Evolutionary conservation across 2,888 invertebrate genomes (phyloP), one percentile per base, ranked within the genome.

Genomic region (Hydroisotoma schaefferi): DNA sequence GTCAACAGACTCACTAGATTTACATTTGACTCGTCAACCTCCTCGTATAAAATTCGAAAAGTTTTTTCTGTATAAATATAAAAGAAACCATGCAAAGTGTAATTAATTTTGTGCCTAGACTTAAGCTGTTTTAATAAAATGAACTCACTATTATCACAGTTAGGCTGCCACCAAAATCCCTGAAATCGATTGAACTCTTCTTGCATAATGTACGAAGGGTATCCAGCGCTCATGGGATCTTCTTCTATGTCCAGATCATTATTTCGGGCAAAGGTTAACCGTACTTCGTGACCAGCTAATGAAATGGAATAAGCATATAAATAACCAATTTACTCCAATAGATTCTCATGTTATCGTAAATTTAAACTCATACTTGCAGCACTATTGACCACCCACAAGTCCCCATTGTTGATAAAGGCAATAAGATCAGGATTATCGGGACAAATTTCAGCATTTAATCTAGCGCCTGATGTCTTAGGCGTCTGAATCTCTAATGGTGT

Each of bases 141-240:
- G 15, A 33, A 33, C 8, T 15, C 15, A 33, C 33, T 15, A 10
- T 57, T 58, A 67, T 65, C 63, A 61, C 67, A 82, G 68, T 82
- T 81, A 37, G 94, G 92, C 74, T 94, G 92, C 98, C 99, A 99
- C 98, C 98, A 99, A 77, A 92, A 95, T 0, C 97, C 98, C 59
- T 90, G 91, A 77, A 94, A 98, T 33, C 95, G 81, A 68, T 90
- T 90, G 78, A 99, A 97, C 79, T 99, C 99, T 77, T 99, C 99
- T 78, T 98, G 98, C 76, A 94, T 94, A 0, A 99, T 94, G 78
- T 97, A 99, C 1, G 94, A 94, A 0, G 99, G 95, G n/a, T 93
- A 87, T 0, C 98, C 98, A 0, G 95, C 93, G 74, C 88, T 90
- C 0, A 87, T 78, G 0, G 93, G 91, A 77, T 93, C 92, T 70